Percentiles rank a stretch among this genome's conserved stretches.
phyloP scores from a whole-genome alignment of 2,113 vertebrate genomes.

The Chaetops frenatus region DNA sequence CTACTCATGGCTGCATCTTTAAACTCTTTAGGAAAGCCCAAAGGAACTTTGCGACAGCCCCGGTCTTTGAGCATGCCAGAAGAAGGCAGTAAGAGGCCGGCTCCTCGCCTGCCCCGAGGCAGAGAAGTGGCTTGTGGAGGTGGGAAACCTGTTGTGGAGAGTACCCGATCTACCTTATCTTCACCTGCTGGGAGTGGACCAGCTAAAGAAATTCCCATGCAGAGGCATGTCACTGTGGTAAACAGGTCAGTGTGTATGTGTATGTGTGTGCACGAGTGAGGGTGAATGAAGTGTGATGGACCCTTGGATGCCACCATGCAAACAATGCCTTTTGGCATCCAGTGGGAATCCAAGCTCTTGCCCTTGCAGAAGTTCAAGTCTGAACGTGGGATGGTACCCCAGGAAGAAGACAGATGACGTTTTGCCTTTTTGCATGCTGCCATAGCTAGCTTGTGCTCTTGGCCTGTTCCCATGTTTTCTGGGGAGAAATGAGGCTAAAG shows the following conservation, averaged over 20 bases:
- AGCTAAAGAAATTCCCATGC: constrained; percentile 38
- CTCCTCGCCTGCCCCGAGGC: constrained; percentile 6
- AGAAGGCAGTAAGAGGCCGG: constrained; percentile 51
- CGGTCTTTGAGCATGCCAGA: constrained; percentile 30
- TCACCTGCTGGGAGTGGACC: constrained; percentile 50
- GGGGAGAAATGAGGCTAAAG: not conserved
- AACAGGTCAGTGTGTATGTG: constrained; percentile 50
- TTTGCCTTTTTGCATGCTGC: not conserved
- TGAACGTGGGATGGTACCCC: accelerated
- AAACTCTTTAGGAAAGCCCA: constrained; percentile 75
- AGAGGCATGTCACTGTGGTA: constrained; percentile 50
- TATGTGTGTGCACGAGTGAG: not conserved
- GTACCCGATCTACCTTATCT: not conserved
- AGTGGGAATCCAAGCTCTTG: accelerated
- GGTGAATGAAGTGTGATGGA: no score
- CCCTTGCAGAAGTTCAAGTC: not conserved
- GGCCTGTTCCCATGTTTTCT: not conserved
- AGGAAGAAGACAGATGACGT: accelerated
- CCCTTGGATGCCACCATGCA: no score
- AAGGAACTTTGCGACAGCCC: constrained; percentile 83
- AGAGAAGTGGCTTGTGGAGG: not conserved
- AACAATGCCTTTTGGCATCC: not conserved
- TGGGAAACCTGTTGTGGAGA: constrained; percentile 34
- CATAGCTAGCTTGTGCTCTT: accelerated
- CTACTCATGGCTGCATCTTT: not conserved